These are phyloP conservation scores for Laothoe populi DNA, from an alignment of 2,888 invertebrate species.

Conservation along the genomic window DNA sequence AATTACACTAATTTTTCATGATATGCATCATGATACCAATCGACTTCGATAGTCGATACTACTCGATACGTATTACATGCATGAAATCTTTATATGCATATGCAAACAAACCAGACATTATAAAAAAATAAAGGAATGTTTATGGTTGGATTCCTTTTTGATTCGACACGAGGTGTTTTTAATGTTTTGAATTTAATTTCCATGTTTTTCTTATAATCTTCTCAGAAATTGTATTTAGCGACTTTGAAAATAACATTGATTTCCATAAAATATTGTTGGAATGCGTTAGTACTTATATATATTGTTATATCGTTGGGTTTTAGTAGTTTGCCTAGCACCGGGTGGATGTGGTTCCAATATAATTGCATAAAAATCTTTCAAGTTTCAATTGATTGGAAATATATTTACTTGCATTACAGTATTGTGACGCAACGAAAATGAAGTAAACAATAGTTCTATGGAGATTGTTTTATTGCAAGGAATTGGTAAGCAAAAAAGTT, in stretches of 20 bases:
- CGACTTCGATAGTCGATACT: too few species aligned
- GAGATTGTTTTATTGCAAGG: slow-evolving; percentile 49
- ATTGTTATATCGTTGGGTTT: slow-evolving; percentile 29
- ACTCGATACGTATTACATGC: background rate
- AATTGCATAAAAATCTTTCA: slow-evolving; percentile 39
- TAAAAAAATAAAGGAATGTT: slow-evolving; percentile 3
- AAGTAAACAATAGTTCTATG: slow-evolving; percentile 54
- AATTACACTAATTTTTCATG: too few species aligned
- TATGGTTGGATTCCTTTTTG: slow-evolving; percentile 29
- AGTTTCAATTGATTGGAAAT: slow-evolving; percentile 22
- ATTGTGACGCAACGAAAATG: slow-evolving; percentile 42
- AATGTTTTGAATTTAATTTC: slow-evolving; percentile 53
- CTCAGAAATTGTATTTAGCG: slow-evolving; percentile 28
- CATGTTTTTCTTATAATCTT: slow-evolving; percentile 32
- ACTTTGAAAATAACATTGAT: slow-evolving; percentile 16
- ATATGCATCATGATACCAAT: too few species aligned
- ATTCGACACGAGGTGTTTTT: slow-evolving; percentile 55
- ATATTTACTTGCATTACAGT: slow-evolving; percentile 35
- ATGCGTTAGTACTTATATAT: slow-evolving; percentile 14
- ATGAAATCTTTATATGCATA: background rate
- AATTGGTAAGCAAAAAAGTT: slow-evolving; percentile 55
- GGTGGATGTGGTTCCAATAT: slow-evolving; percentile 37
- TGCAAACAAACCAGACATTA: background rate
- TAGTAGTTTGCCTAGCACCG: slow-evolving; percentile 42
- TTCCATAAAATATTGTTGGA: slow-evolving; percentile 19